Conservation (phyloP, 2,888 invertebrate species). For the Tiphia femorata region DNA sequence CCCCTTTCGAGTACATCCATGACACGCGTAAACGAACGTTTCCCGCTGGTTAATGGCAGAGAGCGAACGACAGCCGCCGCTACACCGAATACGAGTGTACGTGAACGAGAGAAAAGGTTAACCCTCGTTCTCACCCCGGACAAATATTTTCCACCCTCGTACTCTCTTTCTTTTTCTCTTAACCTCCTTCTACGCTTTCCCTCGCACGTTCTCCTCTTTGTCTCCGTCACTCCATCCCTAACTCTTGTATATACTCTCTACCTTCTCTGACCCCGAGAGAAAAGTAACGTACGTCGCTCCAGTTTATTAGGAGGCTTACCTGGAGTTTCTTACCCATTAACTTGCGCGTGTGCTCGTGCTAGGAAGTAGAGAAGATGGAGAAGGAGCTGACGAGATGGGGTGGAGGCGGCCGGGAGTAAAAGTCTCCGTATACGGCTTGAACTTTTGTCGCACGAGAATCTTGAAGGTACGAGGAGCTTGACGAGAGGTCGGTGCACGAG, state of each 20-base stretch:
- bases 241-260: constrained; percentile 30
- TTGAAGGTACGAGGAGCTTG: constrained; percentile 11
- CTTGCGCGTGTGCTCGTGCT: constrained; percentile 25
- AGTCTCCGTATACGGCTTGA: constrained; percentile 27
- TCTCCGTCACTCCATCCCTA: background rate
- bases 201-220: background rate
- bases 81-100: no score
- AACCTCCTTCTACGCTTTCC: background rate
- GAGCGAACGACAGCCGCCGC: no score
- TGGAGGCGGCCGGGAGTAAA: no score
- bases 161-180: background rate
- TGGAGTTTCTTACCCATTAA: constrained; percentile 45
- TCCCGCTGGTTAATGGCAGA: no score
- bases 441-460: constrained; percentile 17
- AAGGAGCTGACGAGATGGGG: constrained; percentile 13
- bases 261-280: constrained; percentile 11
- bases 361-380: background rate
- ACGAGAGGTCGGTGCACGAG: background rate
- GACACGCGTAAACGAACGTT: no score
- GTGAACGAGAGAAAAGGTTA: no score
- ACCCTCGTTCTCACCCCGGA: no score
- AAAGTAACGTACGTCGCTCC: constrained; percentile 43
- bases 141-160: no score
- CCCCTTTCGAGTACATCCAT: no score
- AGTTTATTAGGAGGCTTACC: constrained; percentile 50